Base-by-base conservation (phyloP, 2,113 vertebrate genomes). In the Stigmatopora argus region DNA sequence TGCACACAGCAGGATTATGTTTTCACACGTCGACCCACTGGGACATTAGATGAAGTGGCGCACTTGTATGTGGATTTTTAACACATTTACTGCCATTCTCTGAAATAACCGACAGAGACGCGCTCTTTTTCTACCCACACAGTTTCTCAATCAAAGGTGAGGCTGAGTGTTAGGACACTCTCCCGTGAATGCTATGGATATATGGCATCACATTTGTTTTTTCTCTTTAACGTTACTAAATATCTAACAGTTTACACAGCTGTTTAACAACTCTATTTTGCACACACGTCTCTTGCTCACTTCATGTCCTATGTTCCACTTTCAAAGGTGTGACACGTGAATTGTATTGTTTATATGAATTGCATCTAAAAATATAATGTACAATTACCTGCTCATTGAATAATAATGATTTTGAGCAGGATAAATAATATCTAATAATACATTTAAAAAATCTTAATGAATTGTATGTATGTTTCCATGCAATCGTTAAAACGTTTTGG, bases 11-110 rank as follows among this genome's bases (percentile, higher is more conserved):
- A 77, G 83, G 82, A 85, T 87, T 83, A 83, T 72, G 71, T 78
- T 82, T 80, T 87, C 77, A 66, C 70, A 78, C 66, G 70, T 70
- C 45, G 73, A 77, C 70, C 85, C 78, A 18, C 14, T 59, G 79
- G 81, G 79, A 80, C 75, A 45, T 73, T 75, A 82, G 78, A 84
- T 85, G 75, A 84, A 86, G 71, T 78, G 77, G 84, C 80, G 66
- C 76, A 78, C 78, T 84, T 79, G 78, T 82, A 75, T 82, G 74
- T 79, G 38, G 66, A 71, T 74, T 80, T 63, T 81, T 76, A 76
- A 70, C 74, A 68, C 38, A 38, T 76, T 71, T 80, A 75, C 75
- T 80, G 71, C 77, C 72, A 13, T 15, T 82, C 67, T 79, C 74
- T 71, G 77, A 44, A 65, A 59, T 38, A 38, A 15, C 23, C 34